Evolutionary conservation across 1,140 invertebrate species (phyloP).

Genomic region (Philopotamus ludificatus): DNA sequence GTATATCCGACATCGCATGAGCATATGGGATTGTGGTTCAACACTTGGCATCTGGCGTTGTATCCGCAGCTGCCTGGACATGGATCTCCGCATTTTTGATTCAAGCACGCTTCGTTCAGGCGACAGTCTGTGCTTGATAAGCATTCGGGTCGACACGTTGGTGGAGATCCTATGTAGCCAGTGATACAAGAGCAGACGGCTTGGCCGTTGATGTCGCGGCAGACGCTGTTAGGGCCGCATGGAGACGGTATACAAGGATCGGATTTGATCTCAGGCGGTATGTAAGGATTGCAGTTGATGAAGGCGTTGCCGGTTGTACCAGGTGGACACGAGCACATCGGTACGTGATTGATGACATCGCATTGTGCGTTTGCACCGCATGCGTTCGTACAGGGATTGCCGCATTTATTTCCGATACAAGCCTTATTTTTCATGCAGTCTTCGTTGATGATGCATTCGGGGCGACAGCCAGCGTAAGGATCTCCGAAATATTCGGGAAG

Average conservation of each 20-base stretch:
- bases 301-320: slow-evolving; percentile 65
- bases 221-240: slow-evolving; percentile 64
- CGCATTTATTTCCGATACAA: slow-evolving; percentile 69
- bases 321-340: slow-evolving; percentile 68
- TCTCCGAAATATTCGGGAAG: slow-evolving; percentile 67
- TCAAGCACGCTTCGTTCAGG: slow-evolving; percentile 57
- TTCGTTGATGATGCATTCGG: slow-evolving; percentile 67
- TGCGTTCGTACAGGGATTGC: slow-evolving; percentile 66
- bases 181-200: slow-evolving; percentile 63
- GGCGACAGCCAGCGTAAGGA: slow-evolving; percentile 66
- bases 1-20: slow-evolving; percentile 60
- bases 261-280: slow-evolving; percentile 52
- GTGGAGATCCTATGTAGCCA: slow-evolving; percentile 64
- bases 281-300: slow-evolving; percentile 56
- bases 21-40: slow-evolving; percentile 67
- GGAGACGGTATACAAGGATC: slow-evolving; percentile 61
- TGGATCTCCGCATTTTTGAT: slow-evolving; percentile 64
- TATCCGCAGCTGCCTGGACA: slow-evolving; percentile 65
- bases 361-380: slow-evolving; percentile 69
- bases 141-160: slow-evolving; percentile 62
- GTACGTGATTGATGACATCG: slow-evolving; percentile 67
- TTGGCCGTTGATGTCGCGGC: slow-evolving; percentile 62
- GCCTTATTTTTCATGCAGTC: slow-evolving; percentile 68
- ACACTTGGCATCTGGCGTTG: slow-evolving; percentile 61
- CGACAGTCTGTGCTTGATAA: slow-evolving; percentile 60